Base-by-base conservation (phyloP, 1,140 invertebrate genomes). In the Eciton burchellii region DNA sequence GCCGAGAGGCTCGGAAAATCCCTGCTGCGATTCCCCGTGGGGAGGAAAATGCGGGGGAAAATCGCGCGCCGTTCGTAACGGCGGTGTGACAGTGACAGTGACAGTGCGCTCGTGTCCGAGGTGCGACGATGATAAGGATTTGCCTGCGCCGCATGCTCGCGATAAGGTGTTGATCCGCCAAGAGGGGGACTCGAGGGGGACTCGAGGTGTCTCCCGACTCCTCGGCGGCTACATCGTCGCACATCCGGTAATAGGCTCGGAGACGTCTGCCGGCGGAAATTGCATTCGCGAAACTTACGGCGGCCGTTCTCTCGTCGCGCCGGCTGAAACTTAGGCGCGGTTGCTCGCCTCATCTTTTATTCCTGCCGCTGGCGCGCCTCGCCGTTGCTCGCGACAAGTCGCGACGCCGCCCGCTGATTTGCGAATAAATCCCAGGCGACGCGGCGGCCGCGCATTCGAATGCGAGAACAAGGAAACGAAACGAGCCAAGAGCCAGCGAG, bases 81-180 rank as follows among this genome's bases (percentile, higher is more conserved):
- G 47, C 41, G 24, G 47, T 43, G 62, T 65, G 74, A 68, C 62
- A 60, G 56, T 74, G 71, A 35, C 68, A 41, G 43, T 77, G 74
- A 68, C 49, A 54, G 47, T 77, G 73, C n/a, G 43, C 24, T 35
- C 24, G 43, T 62, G 62, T 56, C 21, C n/a, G 47, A 76, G 72
- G 72, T 76, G 72, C 63, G 72, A 49, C 72, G 21, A 56, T 11
- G 62, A 77, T 77, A 68, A 77, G 21, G 41, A 11, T 19, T 45
- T 41, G 4, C 47, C 16, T 3, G 4, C 43, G n/a, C n/a, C n/a
- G n/a, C 12, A 49, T 26, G 6, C 35, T 76, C 21, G 49, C 26
- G 74, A 77, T 68, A 77, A 77, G 16, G 60, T 29, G 21, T 43
- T 56, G 54, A 68, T 66, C 47, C 59, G 6, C 54, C 29, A 14